Base-by-base conservation (phyloP, 1,140 invertebrate species). In the Caenorhabditis briggsae region DNA sequence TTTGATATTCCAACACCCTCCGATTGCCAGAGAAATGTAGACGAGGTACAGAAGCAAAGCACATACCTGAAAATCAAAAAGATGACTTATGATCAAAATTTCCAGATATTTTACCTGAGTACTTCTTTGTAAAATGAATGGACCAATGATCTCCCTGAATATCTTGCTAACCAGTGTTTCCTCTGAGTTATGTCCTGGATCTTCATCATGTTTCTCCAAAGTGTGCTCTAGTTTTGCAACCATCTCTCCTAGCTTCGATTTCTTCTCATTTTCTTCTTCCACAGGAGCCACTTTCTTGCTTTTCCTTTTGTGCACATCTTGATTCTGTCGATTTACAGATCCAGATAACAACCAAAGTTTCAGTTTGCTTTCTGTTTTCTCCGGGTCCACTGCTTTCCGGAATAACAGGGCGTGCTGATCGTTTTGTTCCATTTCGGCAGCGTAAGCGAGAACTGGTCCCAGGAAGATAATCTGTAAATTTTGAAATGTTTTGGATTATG, bases 21-120 rank as follows among this genome's bases (percentile, higher is more conserved):
- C 97, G 58, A 96, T 94, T 1, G 96, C 96, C 2, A 96, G 95
- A 1, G 94, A 94, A 1, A 98, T 91, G 91, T 98, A 98, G 0
- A 94, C 93, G 9, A 95, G 93, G 92, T 98, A 98, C 14, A 95
- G 93, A 0, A 96, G 33, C 5, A 97, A 94, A 11, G 97, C 95
- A 3, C 96, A 50, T 0, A 94, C 93, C 93, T 87, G n/a, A 33
- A 87, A 25, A 23, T 11, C 33, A 33, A 33, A 33, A 33, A 33
- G 33, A 33, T 3, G 3, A 33, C 3, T 33, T 33, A 11, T 61
- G 23, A 25, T 23, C n/a, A 5, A 61, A 61, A 61, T 6, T 23
- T 6, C 6, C 6, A 16, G 9, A n/a, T 12, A 53, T 16, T 53
- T 43, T 33, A 87, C 86, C 82, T 97, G 97, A 5, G 96, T 94